These are phyloP conservation scores for Ameiurus melas DNA, from an alignment of 2,113 vertebrate species.

Conservation along the genomic window DNA sequence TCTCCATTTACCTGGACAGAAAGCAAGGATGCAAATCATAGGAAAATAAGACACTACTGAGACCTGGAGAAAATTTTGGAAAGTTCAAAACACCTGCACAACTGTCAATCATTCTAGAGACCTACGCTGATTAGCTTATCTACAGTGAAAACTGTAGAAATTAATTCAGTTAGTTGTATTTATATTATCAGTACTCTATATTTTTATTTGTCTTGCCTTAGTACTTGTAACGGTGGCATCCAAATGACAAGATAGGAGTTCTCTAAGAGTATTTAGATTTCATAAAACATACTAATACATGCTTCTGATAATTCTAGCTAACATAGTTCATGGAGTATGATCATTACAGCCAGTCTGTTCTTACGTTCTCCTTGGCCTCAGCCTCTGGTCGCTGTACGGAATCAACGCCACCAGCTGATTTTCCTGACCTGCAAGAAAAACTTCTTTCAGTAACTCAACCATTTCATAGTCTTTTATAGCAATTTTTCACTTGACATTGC, in stretches of 20 bases:
- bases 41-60: background rate
- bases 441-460: background rate
- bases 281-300: background rate
- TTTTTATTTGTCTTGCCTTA: background rate
- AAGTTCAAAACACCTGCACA: too few species aligned
- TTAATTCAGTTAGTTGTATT: background rate
- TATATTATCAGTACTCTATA: background rate
- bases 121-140: too few species aligned
- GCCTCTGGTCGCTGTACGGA: slow-evolving; percentile 87
- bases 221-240: background rate
- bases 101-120: too few species aligned
- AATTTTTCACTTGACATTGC: background rate
- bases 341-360: slow-evolving; percentile 50
- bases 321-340: background rate
- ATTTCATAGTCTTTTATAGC: background rate
- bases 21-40: too few species aligned
- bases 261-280: background rate
- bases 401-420: slow-evolving; percentile 98
- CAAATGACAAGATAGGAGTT: background rate
- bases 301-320: background rate
- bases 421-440: slow-evolving; percentile 84
- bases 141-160: background rate
- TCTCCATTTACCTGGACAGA: too few species aligned
- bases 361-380: slow-evolving; percentile 86
- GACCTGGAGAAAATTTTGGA: background rate